These are phyloP conservation scores for Pelusios castaneus DNA, from an alignment of 2,113 vertebrate species.

Conservation along the genomic window DNA sequence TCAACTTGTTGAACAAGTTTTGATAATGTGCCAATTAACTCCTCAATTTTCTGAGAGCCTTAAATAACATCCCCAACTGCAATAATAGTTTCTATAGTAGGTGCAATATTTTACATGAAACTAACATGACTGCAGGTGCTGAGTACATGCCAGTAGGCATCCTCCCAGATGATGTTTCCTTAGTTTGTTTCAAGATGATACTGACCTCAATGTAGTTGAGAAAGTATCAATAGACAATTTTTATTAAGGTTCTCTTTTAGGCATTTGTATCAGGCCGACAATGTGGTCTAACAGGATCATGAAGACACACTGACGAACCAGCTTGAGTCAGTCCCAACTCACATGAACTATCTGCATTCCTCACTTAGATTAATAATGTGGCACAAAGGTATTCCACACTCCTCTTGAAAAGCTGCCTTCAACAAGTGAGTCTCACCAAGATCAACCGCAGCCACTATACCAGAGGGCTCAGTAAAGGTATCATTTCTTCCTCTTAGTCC, in stretches of 20 bases:
- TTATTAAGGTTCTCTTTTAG: accelerated
- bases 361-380: not conserved
- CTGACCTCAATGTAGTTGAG: not conserved
- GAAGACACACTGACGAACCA: not conserved
- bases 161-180: not conserved
- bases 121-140: not conserved
- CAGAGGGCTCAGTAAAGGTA: accelerated
- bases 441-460: not conserved
- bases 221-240: not conserved
- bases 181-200: not conserved
- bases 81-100: not conserved
- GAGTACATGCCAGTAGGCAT: not conserved
- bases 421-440: not conserved
- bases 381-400: not conserved
- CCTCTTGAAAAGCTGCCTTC: not conserved
- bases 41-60: not conserved
- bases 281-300: not conserved
- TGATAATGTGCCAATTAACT: not conserved
- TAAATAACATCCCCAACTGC: not conserved
- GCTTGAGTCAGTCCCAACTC: not conserved
- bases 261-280: not conserved
- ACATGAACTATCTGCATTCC: not conserved
- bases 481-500: not conserved
- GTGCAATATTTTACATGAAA: not conserved
- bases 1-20: not conserved